Conservation (phyloP, 2,797 vertebrate species). For the Masticophis lateralis region DNA sequence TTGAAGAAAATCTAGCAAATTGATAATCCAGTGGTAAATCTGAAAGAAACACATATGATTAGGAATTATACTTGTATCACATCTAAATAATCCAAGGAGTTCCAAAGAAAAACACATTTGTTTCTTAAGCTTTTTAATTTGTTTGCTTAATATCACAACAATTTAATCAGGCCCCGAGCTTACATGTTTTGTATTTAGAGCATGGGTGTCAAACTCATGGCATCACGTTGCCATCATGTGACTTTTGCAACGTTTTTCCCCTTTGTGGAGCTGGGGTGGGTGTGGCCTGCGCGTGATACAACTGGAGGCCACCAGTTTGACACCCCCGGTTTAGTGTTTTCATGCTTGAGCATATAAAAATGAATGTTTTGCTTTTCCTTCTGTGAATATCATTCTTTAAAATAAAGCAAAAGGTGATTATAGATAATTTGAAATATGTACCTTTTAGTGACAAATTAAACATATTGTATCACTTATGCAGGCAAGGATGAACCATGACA, state of each 20-base stretch:
- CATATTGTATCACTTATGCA: neutral
- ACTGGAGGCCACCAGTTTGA: no score
- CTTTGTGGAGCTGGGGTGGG: no score
- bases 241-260: no score
- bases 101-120: slow-evolving; percentile 30
- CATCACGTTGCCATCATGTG: no score
- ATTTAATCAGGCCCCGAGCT: slow-evolving; percentile 44
- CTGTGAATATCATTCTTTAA: neutral
- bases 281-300: accelerated
- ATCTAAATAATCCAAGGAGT: slow-evolving; percentile 38
- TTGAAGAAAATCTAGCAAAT: slow-evolving; percentile 87
- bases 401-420: neutral
- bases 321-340: neutral
- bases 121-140: slow-evolving; percentile 52
- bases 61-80: slow-evolving; percentile 37
- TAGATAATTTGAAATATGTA: neutral
- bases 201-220: neutral
- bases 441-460: neutral
- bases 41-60: slow-evolving; percentile 68
- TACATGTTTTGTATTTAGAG: slow-evolving; percentile 35
- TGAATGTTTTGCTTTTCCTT: neutral
- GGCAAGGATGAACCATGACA: neutral
- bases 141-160: slow-evolving; percentile 41
- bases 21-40: slow-evolving; percentile 93
- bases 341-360: neutral